Conservation (phyloP, 2,113 vertebrate genomes). For the Leiothrix lutea region DNA sequence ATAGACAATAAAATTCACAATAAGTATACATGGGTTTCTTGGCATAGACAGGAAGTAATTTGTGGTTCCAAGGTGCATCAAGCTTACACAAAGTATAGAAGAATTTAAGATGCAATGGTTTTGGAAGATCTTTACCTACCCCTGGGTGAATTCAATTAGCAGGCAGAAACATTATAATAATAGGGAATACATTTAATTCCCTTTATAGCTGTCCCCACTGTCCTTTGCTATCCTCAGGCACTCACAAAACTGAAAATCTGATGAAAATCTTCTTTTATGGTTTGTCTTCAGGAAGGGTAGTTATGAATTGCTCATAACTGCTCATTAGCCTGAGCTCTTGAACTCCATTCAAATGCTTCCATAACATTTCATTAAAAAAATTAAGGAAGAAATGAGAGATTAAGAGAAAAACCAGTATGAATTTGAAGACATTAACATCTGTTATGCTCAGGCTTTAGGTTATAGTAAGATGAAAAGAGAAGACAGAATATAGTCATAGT, state of each 20-base stretch:
- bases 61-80: neutral
- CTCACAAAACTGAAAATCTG: neutral
- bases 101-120: neutral
- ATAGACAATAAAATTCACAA: neutral
- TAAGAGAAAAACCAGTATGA: neutral
- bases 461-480: neutral
- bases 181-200: neutral
- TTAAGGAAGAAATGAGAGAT: neutral
- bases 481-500: neutral
- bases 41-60: neutral
- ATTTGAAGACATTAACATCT: neutral
- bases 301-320: conserved; percentile 4
- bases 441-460: neutral
- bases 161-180: neutral
- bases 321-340: neutral
- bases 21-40: neutral
- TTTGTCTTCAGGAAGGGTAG: neutral
- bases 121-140: neutral
- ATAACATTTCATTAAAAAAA: neutral
- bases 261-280: neutral
- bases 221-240: neutral
- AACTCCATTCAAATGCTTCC: neutral
- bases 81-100: neutral
- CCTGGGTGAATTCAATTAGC: neutral
- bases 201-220: neutral